Evolutionary conservation across 2,797 vertebrate genomes (phyloP).

Genomic region (Diplodus sargus): DNA sequence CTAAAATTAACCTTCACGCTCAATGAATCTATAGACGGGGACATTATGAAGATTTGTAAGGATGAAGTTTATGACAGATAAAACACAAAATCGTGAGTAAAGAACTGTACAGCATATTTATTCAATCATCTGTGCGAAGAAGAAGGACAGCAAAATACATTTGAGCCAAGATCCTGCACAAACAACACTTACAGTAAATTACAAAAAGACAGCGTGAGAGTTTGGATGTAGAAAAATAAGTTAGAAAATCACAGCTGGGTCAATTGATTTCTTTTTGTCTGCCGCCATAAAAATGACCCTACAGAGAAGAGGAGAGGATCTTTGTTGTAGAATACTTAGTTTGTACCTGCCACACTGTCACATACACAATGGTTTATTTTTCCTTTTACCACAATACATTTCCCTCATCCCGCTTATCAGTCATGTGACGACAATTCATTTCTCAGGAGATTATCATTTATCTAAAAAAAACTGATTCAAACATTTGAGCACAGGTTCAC

Average conservation of each 20-base stretch:
- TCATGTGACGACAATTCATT: neutral
- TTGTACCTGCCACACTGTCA: neutral
- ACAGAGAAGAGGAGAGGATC: neutral
- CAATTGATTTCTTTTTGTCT: conserved; percentile 32
- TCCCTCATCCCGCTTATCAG: neutral
- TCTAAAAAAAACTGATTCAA: conserved; percentile 24
- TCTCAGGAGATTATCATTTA: neutral
- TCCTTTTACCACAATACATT: conserved; percentile 8
- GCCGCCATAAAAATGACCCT: conserved; percentile 30
- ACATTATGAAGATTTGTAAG: neutral
- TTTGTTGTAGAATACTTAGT: conserved; percentile 10
- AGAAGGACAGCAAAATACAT: conserved; percentile 48
- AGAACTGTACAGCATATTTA: conserved; percentile 79
- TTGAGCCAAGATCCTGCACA: conserved; percentile 39
- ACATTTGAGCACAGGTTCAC: conserved; percentile 30
- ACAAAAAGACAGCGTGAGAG: conserved; percentile 42
- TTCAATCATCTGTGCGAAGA: conserved; percentile 64
- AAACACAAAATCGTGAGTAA: conserved; percentile 32
- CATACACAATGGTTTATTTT: neutral
- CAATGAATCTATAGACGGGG: neutral
- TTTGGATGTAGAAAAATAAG: conserved; percentile 74
- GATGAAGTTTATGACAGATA: conserved; percentile 1
- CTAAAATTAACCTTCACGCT: neutral
- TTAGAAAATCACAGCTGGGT: conserved; percentile 65
- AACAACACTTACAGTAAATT: conserved; percentile 32